Evolutionary conservation across 2,113 vertebrate genomes (phyloP).

Genomic region (Benitochromis conjunctus): DNA sequence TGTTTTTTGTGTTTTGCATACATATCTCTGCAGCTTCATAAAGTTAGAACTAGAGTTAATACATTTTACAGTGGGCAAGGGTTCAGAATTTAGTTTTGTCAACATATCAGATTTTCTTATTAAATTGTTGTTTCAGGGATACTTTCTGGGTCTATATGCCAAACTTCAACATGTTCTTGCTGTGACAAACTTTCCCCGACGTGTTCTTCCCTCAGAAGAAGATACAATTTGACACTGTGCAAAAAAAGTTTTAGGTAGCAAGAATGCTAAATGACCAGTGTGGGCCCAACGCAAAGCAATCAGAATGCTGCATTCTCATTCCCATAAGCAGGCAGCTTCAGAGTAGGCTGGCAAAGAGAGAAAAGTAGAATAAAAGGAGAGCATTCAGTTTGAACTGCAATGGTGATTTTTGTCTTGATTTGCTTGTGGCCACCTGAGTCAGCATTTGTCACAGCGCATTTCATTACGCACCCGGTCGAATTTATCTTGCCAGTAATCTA

Average conservation of each 20-base stretch:
- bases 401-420: slow-evolving; percentile 41
- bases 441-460: slow-evolving; percentile 48
- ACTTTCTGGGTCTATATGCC: neutral
- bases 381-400: slow-evolving; percentile 9
- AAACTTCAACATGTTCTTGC: neutral
- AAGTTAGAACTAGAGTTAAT: neutral
- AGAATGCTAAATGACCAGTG: slow-evolving; percentile 5
- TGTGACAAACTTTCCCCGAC: neutral
- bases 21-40: neutral
- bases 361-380: neutral
- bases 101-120: slow-evolving; percentile 12
- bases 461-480: slow-evolving; percentile 11
- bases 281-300: slow-evolving; percentile 31
- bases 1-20: neutral
- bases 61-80: neutral
- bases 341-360: neutral
- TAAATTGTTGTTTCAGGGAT: neutral
- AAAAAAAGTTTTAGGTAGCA: neutral
- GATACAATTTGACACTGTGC: neutral
- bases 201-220: neutral
- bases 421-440: slow-evolving; percentile 56
- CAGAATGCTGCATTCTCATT: neutral
- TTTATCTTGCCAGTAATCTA: slow-evolving; percentile 51
- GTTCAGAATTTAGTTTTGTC: neutral
- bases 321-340: neutral